A percentile compares a stretch with the other conserved stretches of the same genome.
Evolutionary conservation across 1,140 invertebrate species (phyloP).

Genomic region (Nilaparvata lugens): DNA sequence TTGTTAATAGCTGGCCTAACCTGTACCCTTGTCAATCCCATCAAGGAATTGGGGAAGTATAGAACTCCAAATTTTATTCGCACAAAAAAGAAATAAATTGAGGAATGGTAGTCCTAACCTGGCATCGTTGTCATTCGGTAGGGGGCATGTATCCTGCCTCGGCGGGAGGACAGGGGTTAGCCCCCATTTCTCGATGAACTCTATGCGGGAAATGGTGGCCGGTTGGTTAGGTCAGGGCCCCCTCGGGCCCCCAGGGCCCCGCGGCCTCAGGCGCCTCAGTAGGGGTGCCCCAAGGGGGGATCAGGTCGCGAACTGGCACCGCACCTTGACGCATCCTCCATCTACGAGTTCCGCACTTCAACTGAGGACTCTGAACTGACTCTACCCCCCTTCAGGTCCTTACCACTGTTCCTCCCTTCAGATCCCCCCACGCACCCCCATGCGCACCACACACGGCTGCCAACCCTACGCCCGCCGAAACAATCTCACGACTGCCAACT

Average conservation of each 20-base stretch:
- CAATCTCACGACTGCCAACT: too few species aligned
- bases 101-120: constrained; percentile 8
- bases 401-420: constrained; percentile 3
- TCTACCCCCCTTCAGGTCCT: neutral
- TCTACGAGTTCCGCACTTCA: constrained; percentile 6
- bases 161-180: constrained; percentile 89
- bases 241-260: constrained; percentile 22
- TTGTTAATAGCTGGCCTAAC: too few species aligned
- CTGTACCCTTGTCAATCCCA: too few species aligned
- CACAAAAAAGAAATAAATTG: too few species aligned
- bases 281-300: constrained; percentile 11
- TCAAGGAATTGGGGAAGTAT: too few species aligned
- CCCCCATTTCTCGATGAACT: constrained; percentile 92
- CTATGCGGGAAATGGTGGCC: constrained; percentile 89
- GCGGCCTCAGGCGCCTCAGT: constrained; percentile 2
- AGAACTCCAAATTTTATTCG: too few species aligned
- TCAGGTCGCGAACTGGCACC: constrained; percentile 11
- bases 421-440: neutral
- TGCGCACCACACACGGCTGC: constrained; percentile 4
- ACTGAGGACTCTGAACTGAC: constrained; percentile 8
- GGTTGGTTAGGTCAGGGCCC: constrained; percentile 40
- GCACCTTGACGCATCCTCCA: constrained; percentile 10
- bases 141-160: constrained; percentile 81
- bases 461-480: too few species aligned
- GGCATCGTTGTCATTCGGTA: constrained; percentile 45